Evolutionary conservation across 2,888 invertebrate genomes (phyloP).

Genomic region (Bellardia bayeri): DNA sequence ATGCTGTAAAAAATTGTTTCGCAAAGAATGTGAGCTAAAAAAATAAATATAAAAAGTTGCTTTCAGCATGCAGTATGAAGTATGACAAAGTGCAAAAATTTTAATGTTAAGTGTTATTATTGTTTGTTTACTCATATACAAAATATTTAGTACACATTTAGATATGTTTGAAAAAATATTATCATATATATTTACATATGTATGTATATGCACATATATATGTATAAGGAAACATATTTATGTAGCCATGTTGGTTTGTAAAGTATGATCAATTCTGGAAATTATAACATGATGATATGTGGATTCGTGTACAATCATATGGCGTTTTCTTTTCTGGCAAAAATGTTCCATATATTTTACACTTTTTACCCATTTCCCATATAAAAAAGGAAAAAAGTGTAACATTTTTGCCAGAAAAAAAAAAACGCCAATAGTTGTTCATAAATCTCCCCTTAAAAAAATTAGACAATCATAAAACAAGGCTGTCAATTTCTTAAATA

Average conservation of each 20-base stretch:
- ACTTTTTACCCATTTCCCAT: no score
- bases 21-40: background rate
- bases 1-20: background rate
- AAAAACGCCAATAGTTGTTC: no score
- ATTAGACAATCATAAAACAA: no score
- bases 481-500: no score
- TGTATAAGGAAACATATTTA: background rate
- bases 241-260: background rate
- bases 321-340: no score
- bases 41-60: background rate
- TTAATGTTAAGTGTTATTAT: conserved; percentile 34
- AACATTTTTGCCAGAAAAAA: no score
- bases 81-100: conserved; percentile 37
- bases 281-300: no score
- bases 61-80: background rate
- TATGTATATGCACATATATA: background rate
- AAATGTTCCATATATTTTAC: no score
- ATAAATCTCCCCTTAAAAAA: no score
- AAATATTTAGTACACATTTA: background rate
- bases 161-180: background rate
- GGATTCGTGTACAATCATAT: no score
- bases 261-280: background rate
- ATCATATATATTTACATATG: background rate
- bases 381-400: no score
- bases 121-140: conserved; percentile 6